Conservation (phyloP, 2,888 invertebrate species). For the Dolichomitus sp. region DNA sequence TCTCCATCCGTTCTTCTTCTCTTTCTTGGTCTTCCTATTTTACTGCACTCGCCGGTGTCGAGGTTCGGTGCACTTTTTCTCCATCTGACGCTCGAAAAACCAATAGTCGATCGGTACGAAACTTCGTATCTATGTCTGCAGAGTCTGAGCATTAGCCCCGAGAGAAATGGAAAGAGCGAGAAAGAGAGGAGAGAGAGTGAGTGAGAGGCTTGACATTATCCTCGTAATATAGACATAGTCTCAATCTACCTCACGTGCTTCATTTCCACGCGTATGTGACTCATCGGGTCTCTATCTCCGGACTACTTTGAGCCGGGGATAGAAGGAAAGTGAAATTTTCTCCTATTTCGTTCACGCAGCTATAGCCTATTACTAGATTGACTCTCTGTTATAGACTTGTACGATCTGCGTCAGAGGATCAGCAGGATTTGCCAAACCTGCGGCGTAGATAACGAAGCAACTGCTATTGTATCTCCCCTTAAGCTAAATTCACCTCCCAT, state of each 20-base stretch:
- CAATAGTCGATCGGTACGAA: conserved; percentile 64
- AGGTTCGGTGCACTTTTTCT: conserved; percentile 23
- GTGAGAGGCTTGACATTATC: conserved; percentile 47
- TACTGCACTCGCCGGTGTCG: conserved; percentile 39
- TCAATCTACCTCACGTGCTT: conserved; percentile 1
- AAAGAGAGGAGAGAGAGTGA: not conserved
- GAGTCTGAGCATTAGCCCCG: conserved; percentile 35
- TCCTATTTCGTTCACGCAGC: conserved; percentile 16
- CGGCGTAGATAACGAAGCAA: conserved; percentile 13
- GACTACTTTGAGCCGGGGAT: conserved; percentile 47
- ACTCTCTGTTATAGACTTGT: conserved; percentile 23
- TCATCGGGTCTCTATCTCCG: conserved; percentile 43
- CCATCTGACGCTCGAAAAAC: conserved; percentile 51
- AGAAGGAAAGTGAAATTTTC: conserved; percentile 13
- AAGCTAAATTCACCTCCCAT: not conserved
- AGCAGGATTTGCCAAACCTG: conserved; percentile 47
- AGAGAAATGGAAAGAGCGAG: not conserved
- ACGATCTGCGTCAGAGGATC: conserved; percentile 57
- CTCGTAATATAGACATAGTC: conserved; percentile 42
- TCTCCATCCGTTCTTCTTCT: conserved; percentile 37
- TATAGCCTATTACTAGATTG: not conserved
- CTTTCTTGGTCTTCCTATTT: conserved; percentile 34
- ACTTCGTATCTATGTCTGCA: conserved; percentile 48
- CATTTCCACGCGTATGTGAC: conserved; percentile 37
- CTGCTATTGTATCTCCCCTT: not conserved